Evolutionary conservation across 2,888 invertebrate genomes (phyloP).

Genomic region (Vanessa cardui): DNA sequence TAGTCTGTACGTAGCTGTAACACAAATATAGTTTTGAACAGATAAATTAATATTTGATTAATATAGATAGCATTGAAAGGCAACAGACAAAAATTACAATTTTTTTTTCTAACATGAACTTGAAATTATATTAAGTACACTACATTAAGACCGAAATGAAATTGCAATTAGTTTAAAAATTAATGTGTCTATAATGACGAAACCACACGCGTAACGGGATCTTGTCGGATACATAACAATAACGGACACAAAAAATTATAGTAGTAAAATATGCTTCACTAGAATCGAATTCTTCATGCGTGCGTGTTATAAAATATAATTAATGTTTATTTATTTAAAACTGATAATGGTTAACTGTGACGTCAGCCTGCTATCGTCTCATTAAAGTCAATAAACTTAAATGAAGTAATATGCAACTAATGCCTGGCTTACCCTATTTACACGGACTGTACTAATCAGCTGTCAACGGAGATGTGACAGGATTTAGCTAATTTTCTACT

Average conservation of each 20-base stretch:
- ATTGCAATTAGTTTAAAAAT: slow-evolving; percentile 20
- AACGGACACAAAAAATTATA: slow-evolving; percentile 11
- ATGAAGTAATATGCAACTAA: background rate
- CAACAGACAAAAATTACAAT: too few relatives aligned
- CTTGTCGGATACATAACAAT: slow-evolving; percentile 10
- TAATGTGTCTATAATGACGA: slow-evolving; percentile 16
- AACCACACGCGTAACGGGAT: slow-evolving; percentile 22
- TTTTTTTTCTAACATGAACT: background rate
- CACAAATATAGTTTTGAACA: too few relatives aligned
- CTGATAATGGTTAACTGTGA: too few relatives aligned
- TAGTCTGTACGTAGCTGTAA: too few relatives aligned
- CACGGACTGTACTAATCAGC: background rate
- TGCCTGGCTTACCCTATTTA: slow-evolving; percentile 1
- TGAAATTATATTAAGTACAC: background rate
- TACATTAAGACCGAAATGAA: background rate
- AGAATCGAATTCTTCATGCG: background rate
- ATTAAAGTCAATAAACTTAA: background rate
- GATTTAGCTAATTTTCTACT: background rate
- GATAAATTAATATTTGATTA: too few relatives aligned
- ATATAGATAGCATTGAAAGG: too few relatives aligned
- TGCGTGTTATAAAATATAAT: too few relatives aligned
- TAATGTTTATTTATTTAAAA: too few relatives aligned
- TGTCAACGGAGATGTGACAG: slow-evolving; percentile 2
- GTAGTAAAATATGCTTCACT: slow-evolving; percentile 2
- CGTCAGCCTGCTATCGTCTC: background rate